A percentile compares a stretch with the other conserved stretches of the same genome.
These are phyloP conservation scores for Gastracanthus pulcherrimus DNA, from an alignment of 2,888 invertebrate genomes.

Conservation along the genomic window DNA sequence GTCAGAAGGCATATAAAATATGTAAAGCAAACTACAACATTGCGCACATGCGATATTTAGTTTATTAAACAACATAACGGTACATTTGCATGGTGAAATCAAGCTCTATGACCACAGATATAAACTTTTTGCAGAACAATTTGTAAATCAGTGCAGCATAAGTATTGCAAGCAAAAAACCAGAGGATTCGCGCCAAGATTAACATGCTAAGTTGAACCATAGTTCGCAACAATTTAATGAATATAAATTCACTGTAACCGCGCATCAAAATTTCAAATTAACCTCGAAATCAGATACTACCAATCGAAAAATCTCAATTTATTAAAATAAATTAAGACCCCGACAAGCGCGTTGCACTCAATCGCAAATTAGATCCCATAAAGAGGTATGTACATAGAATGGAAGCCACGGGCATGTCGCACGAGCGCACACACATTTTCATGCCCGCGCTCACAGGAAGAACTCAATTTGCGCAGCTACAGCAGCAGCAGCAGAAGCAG, in stretches of 20 bases:
- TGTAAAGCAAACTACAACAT: no score
- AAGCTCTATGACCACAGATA: neutral
- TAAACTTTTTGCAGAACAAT: neutral
- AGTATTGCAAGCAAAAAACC: neutral
- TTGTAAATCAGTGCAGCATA: neutral
- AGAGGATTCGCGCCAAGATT: neutral
- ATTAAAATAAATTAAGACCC: conserved; percentile 16
- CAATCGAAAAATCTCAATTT: neutral
- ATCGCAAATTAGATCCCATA: neutral
- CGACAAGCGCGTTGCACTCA: neutral
- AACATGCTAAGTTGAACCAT: neutral
- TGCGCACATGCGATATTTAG: neutral
- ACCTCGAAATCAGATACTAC: neutral
- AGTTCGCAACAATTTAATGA: neutral
- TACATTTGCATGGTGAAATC: neutral
- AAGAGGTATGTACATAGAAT: no score
- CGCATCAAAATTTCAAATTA: neutral
- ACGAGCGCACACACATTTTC: neutral
- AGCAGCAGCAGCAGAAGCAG: neutral
- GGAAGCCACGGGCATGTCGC: no score
- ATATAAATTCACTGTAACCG: neutral
- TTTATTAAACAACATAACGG: neutral
- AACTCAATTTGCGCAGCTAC: conserved; percentile 21
- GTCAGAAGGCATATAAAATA: no score
- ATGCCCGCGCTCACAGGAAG: neutral